phyloP scores from a whole-genome alignment of 2,113 vertebrate species.

The Thomomys bottae region DNA sequence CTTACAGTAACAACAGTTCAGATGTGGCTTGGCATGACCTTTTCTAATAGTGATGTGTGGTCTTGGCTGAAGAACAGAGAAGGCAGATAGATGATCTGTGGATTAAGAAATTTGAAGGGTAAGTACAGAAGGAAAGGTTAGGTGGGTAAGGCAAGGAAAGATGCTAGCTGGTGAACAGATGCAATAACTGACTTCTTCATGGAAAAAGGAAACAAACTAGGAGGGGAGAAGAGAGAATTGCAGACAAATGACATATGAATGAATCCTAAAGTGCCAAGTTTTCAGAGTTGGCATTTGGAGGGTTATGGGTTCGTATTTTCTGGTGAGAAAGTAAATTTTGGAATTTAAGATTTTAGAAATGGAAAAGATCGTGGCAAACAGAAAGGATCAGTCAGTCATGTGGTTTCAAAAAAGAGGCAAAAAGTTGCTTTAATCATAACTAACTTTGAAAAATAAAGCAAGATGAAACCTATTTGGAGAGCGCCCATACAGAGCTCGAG shows the following conservation, averaged over 20 bases:
- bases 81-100: neutral
- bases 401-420: neutral
- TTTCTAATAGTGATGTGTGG: neutral
- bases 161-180: neutral
- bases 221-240: neutral
- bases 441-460: slow-evolving; percentile 12
- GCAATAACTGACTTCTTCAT: neutral
- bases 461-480: slow-evolving; percentile 36
- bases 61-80: neutral
- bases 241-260: neutral
- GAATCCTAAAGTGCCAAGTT: neutral
- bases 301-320: neutral
- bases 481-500: neutral
- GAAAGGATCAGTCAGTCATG: neutral
- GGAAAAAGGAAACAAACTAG: neutral
- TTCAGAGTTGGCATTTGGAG: neutral
- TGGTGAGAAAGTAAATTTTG: slow-evolving; percentile 2
- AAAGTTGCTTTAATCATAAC: neutral
- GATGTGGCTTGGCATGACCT: neutral
- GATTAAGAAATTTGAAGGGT: neutral
- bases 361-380: neutral
- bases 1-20: neutral
- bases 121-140: neutral
- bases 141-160: neutral
- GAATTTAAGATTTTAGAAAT: neutral